Percentiles rank a stretch among this genome's conserved stretches.
phyloP scores from a whole-genome alignment of 2,113 vertebrate species.

The Callaeas wilsoni region DNA sequence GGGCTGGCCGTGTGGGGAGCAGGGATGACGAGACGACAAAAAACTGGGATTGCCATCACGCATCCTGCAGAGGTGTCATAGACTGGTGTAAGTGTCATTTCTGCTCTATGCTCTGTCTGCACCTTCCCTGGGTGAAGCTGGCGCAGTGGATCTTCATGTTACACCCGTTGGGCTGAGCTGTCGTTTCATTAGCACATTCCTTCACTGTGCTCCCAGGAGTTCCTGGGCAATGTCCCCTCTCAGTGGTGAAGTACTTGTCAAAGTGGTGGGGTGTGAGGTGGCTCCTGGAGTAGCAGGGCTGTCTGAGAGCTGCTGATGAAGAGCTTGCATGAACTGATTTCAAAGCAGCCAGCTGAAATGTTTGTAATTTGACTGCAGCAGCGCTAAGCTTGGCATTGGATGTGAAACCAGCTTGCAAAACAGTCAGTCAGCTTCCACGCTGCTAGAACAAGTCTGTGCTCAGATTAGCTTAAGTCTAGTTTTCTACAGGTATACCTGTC shows the following conservation, averaged over 20 bases:
- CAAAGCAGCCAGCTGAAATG: neutral
- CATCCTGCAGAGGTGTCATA: neutral
- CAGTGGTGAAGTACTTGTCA: neutral
- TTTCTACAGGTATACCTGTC: neutral
- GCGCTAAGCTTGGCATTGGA: neutral
- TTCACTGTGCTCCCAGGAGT: neutral
- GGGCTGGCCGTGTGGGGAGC: neutral
- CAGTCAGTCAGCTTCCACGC: fast-evolving
- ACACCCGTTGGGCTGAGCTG: neutral
- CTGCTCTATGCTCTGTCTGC: neutral
- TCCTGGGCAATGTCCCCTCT: neutral
- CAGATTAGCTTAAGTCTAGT: neutral
- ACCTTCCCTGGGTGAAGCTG: neutral
- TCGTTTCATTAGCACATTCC: neutral
- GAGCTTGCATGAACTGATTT: neutral
- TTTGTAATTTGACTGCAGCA: neutral
- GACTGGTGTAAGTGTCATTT: neutral
- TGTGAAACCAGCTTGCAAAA: neutral
- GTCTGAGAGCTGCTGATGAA: neutral
- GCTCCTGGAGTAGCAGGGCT: neutral
- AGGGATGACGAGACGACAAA: neutral
- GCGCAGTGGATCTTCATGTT: neutral
- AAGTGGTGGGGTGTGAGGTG: neutral
- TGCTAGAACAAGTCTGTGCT: neutral
- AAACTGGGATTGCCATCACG: neutral